Percentiles rank a stretch among this genome's conserved stretches.
Conservation (phyloP, 2,888 invertebrate genomes). For the Micoletzkya japonica region DNA sequence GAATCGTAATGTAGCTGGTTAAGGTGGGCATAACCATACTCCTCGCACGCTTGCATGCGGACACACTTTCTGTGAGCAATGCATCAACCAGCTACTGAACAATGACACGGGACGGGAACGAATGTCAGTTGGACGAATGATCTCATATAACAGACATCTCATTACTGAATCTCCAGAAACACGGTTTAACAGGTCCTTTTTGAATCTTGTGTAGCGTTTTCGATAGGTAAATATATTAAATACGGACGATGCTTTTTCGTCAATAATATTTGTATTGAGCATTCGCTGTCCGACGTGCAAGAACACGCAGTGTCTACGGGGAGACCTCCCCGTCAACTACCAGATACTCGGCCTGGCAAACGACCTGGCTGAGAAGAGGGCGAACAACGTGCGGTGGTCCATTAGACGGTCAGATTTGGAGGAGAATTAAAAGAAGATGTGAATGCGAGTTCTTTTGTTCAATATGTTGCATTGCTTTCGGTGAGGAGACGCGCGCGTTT, state of each 20-base stretch:
- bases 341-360: conserved; percentile 21
- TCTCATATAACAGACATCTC: too few species aligned
- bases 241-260: neutral
- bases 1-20: too few species aligned
- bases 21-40: too few species aligned
- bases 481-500: too few species aligned
- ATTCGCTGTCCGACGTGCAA: conserved; percentile 23
- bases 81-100: conserved; percentile 10
- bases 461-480: too few species aligned
- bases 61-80: conserved; percentile 22
- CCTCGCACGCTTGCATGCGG: conserved; percentile 15
- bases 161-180: too few species aligned
- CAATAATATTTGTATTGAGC: too few species aligned
- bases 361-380: conserved; percentile 7
- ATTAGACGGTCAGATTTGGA: conserved; percentile 12
- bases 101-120: conserved; percentile 12
- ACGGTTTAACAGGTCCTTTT: too few species aligned
- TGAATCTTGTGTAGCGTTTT: too few species aligned
- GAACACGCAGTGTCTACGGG: conserved; percentile 1
- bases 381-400: conserved; percentile 1
- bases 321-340: conserved; percentile 13
- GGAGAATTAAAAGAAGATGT: too few species aligned
- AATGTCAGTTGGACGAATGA: neutral
- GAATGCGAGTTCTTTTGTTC: too few species aligned
- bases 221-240: neutral